Conservation (phyloP, 1,140 invertebrate species). For the Thereuonema tuberculata region DNA sequence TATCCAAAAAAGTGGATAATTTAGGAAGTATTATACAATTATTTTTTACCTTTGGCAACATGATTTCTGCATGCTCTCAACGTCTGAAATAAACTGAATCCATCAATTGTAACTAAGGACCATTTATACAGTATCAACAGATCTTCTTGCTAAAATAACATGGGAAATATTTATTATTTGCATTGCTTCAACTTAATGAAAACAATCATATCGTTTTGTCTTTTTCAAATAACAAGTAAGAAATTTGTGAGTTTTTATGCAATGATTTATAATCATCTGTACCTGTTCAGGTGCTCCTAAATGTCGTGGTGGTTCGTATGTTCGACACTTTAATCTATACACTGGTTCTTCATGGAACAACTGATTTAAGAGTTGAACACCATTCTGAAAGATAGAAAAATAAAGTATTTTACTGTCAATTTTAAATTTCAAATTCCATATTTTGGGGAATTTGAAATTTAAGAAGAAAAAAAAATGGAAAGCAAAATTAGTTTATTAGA, state of each 20-base stretch:
- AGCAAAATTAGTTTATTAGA: background rate
- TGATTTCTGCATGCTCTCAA: conserved; percentile 63
- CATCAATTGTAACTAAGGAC: conserved; percentile 65
- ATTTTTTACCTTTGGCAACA: conserved; percentile 61
- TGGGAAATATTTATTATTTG: no score
- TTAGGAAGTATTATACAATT: no score
- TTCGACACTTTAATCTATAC: conserved; percentile 63
- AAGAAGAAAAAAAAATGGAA: no score
- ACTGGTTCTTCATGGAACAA: conserved; percentile 70
- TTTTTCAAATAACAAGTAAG: no score
- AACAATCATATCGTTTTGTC: no score
- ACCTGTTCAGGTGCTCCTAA: conserved; percentile 39
- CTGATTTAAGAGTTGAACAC: conserved; percentile 64
- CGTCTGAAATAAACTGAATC: conserved; percentile 65
- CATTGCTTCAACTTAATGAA: no score
- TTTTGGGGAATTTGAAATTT: no score
- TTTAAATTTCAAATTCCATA: no score
- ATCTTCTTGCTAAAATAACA: conserved; percentile 50
- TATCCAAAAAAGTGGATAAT: no score
- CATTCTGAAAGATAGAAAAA: conserved; percentile 40
- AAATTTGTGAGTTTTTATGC: no score
- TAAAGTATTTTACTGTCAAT: background rate
- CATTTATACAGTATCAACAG: conserved; percentile 61
- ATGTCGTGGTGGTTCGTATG: conserved; percentile 44
- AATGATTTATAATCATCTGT: no score